A percentile compares a stretch with the other conserved stretches of the same genome.
These are phyloP conservation scores for Gambusia affinis DNA, from an alignment of 2,113 vertebrate species.

Conservation along the genomic window DNA sequence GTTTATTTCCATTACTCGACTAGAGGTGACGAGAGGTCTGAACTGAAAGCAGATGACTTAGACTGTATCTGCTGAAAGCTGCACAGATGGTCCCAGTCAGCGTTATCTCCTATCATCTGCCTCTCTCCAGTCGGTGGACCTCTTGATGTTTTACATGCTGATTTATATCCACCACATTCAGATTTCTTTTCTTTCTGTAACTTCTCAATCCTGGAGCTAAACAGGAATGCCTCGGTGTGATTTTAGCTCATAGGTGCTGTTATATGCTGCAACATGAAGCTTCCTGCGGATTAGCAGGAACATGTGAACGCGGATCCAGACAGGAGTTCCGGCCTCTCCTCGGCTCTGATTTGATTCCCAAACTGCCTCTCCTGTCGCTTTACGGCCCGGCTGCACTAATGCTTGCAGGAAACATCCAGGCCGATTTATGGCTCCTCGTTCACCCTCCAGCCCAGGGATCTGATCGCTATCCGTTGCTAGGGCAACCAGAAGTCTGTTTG, in stretches of 20 bases:
- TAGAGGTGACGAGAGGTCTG: background rate
- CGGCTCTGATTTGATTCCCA: constrained; percentile 86
- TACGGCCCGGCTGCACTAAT: constrained; percentile 36
- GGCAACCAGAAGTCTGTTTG: constrained; percentile 62
- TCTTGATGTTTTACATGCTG: background rate
- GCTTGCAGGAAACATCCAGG: constrained; percentile 57
- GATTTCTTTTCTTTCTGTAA: background rate
- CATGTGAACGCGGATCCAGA: constrained; percentile 57
- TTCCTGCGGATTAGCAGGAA: constrained; percentile 15
- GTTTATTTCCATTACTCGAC: background rate
- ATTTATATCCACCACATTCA: constrained; percentile 2
- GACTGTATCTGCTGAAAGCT: background rate
- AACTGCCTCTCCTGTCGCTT: constrained; percentile 83
- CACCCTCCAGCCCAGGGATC: constrained; percentile 30
- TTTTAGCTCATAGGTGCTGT: constrained; percentile 6
- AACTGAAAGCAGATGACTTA: background rate
- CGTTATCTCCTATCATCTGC: background rate
- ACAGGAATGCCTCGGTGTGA: background rate
- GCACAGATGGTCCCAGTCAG: background rate
- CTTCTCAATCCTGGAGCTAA: background rate
- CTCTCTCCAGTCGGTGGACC: background rate
- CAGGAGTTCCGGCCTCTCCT: constrained; percentile 82
- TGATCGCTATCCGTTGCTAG: constrained; percentile 53
- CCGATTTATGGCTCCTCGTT: constrained; percentile 54
- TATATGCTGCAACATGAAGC: constrained; percentile 2